These are phyloP conservation scores for Agrypnus murinus DNA, from an alignment of 2,888 invertebrate species.

Conservation along the genomic window DNA sequence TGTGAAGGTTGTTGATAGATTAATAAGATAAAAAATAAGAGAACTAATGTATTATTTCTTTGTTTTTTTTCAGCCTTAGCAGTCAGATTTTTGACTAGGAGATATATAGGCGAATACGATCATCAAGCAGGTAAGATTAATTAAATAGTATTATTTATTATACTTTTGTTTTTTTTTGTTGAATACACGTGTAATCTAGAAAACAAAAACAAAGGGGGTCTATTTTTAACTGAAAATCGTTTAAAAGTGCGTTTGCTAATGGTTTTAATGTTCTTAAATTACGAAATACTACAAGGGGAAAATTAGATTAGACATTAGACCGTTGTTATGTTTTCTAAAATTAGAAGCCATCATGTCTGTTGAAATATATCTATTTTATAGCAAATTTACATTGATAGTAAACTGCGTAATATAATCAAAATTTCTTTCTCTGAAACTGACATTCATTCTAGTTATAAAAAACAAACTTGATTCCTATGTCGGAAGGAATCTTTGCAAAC, in stretches of 20 bases:
- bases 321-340: too few relatives aligned
- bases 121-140: conserved; percentile 89
- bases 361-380: too few relatives aligned
- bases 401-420: too few relatives aligned
- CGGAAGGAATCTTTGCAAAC: too few relatives aligned
- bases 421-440: too few relatives aligned
- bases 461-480: too few relatives aligned
- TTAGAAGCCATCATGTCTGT: too few relatives aligned
- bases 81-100: conserved; percentile 92
- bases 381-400: too few relatives aligned
- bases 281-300: too few relatives aligned
- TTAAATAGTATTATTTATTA: too few relatives aligned
- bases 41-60: neutral
- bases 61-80: conserved; percentile 70
- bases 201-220: neutral
- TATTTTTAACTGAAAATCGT: conserved; percentile 10
- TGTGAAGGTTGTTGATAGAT: conserved; percentile 31
- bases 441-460: too few relatives aligned
- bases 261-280: neutral
- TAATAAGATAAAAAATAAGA: conserved; percentile 25
- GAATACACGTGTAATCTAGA: neutral
- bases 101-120: conserved; percentile 96
- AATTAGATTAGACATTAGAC: too few relatives aligned
- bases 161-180: neutral
- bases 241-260: neutral